Percentiles rank a stretch among this genome's conserved stretches.
Conservation (phyloP, 1,140 invertebrate species). For the Heterodera schachtii region DNA sequence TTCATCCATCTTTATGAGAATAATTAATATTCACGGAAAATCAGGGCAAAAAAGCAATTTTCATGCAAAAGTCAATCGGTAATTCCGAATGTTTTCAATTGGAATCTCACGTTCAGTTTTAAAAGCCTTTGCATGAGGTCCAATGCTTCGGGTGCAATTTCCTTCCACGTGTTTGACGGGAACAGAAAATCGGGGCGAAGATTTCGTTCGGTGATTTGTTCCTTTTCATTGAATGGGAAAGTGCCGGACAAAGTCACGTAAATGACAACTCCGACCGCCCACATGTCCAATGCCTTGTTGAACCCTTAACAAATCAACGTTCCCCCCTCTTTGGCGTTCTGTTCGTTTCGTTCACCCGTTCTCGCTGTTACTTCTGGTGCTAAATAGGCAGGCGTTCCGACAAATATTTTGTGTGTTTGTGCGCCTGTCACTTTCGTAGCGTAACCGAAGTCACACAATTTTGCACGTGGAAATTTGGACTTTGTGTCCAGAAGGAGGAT, state of each 20-base stretch:
- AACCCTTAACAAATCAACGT: slow-evolving; percentile 76
- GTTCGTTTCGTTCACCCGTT: slow-evolving; percentile 38
- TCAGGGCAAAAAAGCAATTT: no score
- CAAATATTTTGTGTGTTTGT: slow-evolving; percentile 91
- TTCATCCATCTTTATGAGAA: background rate
- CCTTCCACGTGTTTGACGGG: slow-evolving; percentile 91
- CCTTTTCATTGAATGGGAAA: slow-evolving; percentile 98
- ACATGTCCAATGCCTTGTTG: slow-evolving; percentile 97
- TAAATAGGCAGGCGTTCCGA: slow-evolving; percentile 74
- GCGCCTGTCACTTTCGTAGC: slow-evolving; percentile 97
- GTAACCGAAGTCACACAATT: slow-evolving; percentile 98
- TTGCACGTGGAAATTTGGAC: slow-evolving; percentile 68
- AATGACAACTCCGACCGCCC: slow-evolving; percentile 97
- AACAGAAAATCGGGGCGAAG: slow-evolving; percentile 99
- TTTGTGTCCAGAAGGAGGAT: slow-evolving; percentile 55
- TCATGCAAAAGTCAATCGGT: no score
- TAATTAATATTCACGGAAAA: background rate
- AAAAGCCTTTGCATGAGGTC: slow-evolving; percentile 95
- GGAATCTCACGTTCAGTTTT: slow-evolving; percentile 64
- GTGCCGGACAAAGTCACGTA: slow-evolving; percentile 88
- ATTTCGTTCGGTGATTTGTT: slow-evolving; percentile 98
- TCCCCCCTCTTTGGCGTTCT: background rate
- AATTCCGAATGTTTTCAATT: background rate
- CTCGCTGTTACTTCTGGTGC: slow-evolving; percentile 96
- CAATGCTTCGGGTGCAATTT: slow-evolving; percentile 92